Conservation (phyloP, 2,113 vertebrate species). For the Anoplopoma fimbria region DNA sequence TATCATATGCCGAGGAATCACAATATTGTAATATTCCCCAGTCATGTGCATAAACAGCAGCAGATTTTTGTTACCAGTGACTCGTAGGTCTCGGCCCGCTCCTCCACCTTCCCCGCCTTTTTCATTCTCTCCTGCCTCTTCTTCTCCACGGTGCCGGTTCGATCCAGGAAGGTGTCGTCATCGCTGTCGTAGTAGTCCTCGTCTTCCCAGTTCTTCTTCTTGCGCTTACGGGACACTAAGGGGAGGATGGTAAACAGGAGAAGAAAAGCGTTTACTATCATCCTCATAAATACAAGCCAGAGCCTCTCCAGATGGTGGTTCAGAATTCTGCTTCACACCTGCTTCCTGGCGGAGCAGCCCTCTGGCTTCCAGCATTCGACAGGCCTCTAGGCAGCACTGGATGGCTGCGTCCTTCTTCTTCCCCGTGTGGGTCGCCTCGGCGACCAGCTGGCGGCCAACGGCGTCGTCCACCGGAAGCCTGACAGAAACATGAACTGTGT, state of each 20-base stretch:
- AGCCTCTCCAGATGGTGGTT: not conserved
- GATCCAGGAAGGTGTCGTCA: constrained; percentile 96
- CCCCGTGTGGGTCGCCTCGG: constrained; percentile 92
- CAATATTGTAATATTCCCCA: not conserved
- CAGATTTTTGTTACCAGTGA: constrained; percentile 87
- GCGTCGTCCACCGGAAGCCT: constrained; percentile 96
- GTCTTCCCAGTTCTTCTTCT: constrained; percentile 97
- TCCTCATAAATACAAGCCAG: not conserved
- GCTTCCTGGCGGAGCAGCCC: constrained; percentile 97
- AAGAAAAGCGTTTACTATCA: not conserved
- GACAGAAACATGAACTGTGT: not conserved
- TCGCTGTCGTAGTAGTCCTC: constrained; percentile 99
- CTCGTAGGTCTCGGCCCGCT: constrained; percentile 92
- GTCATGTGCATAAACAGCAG: not conserved
- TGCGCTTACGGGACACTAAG: constrained; percentile 95
- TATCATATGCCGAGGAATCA: too few relatives aligned
- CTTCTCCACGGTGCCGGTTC: constrained; percentile 94
- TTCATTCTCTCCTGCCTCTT: constrained; percentile 96
- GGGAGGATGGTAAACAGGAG: not conserved
- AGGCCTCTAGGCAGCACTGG: constrained; percentile 94
- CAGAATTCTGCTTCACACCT: constrained; percentile 77
- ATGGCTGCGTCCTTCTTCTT: constrained; percentile 96
- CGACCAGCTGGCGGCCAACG: constrained; percentile 91
- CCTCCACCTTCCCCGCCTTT: constrained; percentile 94
- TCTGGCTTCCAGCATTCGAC: constrained; percentile 93